These are phyloP conservation scores for Motacilla alba DNA, from an alignment of 2,113 vertebrate genomes.

Conservation along the genomic window DNA sequence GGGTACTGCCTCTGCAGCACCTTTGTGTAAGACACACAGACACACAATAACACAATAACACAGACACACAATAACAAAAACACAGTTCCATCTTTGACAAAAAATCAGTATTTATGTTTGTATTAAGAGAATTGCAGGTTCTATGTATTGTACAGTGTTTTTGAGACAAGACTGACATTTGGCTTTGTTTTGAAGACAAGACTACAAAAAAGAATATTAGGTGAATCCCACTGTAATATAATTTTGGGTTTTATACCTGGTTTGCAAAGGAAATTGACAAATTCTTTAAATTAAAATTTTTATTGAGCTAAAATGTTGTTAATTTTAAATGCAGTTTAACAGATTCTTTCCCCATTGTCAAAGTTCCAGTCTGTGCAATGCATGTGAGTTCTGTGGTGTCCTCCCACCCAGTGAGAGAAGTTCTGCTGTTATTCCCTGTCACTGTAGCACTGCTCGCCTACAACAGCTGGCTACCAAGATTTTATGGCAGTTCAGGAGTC, in stretches of 20 bases:
- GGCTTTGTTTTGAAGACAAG: not conserved
- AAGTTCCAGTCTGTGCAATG: not conserved
- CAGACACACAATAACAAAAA: not conserved
- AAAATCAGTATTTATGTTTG: not conserved
- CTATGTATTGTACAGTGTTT: fast-evolving
- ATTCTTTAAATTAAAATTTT: not conserved
- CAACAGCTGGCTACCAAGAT: not conserved
- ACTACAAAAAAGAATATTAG: not conserved
- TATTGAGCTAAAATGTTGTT: not conserved
- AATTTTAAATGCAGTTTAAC: not conserved
- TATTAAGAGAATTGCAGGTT: not conserved
- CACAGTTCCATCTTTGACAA: not conserved
- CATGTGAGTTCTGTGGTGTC: fast-evolving
- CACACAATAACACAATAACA: not conserved
- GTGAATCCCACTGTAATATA: not conserved
- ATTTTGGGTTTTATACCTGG: not conserved
- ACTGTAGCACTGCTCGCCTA: not conserved
- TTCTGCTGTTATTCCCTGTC: not conserved
- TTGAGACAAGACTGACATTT: not conserved
- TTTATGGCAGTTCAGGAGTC: not conserved
- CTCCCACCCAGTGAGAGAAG: not conserved
- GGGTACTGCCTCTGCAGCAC: not conserved
- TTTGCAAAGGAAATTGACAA: not conserved
- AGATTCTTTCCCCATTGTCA: not conserved
- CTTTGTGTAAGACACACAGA: fast-evolving